Base-by-base conservation (phyloP, 2,113 vertebrate species). In the Phaethornis superciliosus region DNA sequence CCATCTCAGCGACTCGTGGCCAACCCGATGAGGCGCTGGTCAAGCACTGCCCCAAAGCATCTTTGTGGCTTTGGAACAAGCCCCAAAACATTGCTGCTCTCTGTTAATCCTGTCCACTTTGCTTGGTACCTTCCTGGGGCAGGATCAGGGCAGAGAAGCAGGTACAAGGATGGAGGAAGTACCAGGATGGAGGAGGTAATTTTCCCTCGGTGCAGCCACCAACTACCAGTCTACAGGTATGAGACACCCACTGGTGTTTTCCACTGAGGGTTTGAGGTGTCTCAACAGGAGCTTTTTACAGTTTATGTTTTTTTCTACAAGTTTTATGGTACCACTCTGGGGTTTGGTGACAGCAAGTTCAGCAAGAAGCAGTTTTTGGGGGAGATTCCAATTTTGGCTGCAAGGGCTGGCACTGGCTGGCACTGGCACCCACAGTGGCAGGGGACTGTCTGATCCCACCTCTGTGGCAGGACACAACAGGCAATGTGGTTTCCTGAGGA, bases 81-180 rank as follows among this genome's bases (percentile, higher is more conserved):
- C 20, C 46, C 35, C 10, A 22, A 10, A 49, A 55, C 12, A 17
- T 23, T 44, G n/a, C 59, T 82, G 37, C 20, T 44, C 24, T 47
- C 42, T n/a, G 46, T 70, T 49, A 1, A 1, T 56, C 59, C 72
- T 79, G 59, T 22, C 23, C 5, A 0, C 1, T 1, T 60, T 23
- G n/a, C 68, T 62, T 3, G 0, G 28, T 28, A 24, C 30, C 37
- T 5, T 1, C n/a, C n/a, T 52, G 56, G 37, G 33, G n/a, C 60
- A 59, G 55, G 56, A 35, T 23, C 67, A 49, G 67, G 15, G 51
- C 18, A 56, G 27, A 3, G 5, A n/a, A 64, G 58, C 23, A 71
- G 51, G 54, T 33, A 20, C 26, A 19, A 72, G 47, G 32, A 33
- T 8, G 17, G 40, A 49, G 42, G 6, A 26, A 21, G 18, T 35